Evolutionary conservation across 1,140 invertebrate genomes (phyloP).

Genomic region (Dolichoris vasculosae): DNA sequence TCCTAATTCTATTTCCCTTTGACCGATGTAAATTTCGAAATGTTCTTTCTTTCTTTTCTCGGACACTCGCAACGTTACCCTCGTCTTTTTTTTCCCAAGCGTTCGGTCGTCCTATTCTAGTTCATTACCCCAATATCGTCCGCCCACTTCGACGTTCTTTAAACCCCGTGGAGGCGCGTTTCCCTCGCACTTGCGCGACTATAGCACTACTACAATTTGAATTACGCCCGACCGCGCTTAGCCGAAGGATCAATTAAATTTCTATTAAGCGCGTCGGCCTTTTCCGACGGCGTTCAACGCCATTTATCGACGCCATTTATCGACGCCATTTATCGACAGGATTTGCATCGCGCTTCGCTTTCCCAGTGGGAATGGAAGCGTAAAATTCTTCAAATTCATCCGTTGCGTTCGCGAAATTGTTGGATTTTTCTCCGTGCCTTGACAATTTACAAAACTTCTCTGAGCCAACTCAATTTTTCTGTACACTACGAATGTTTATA

Average conservation of each 20-base stretch:
- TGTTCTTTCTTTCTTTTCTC: neutral
- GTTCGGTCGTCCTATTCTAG: slow-evolving; percentile 22
- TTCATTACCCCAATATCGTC: slow-evolving; percentile 43
- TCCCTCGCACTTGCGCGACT: neutral
- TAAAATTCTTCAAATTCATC: slow-evolving; percentile 57
- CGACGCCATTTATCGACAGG: slow-evolving; percentile 63
- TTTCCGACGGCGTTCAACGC: slow-evolving; percentile 59
- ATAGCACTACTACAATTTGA: slow-evolving; percentile 62
- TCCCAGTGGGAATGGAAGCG: slow-evolving; percentile 54
- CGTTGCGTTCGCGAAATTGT: too few relatives aligned
- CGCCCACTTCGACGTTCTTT: slow-evolving; percentile 1
- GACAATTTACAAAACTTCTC: neutral
- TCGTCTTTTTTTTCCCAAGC: neutral
- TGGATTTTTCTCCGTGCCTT: too few relatives aligned
- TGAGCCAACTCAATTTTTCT: too few relatives aligned
- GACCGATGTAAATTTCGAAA: neutral
- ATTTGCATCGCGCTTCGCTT: slow-evolving; percentile 54
- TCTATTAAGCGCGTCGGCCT: slow-evolving; percentile 69
- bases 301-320: slow-evolving; percentile 65
- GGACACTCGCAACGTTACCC: neutral
- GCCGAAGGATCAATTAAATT: slow-evolving; percentile 73
- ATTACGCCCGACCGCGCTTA: slow-evolving; percentile 69
- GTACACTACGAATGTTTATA: too few relatives aligned
- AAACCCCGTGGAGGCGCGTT: neutral
- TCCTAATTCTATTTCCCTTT: neutral